A percentile compares a stretch with the other conserved stretches of the same genome.
Evolutionary conservation across 2,888 invertebrate genomes (phyloP).

Genomic region (Gryllus longicercus): DNA sequence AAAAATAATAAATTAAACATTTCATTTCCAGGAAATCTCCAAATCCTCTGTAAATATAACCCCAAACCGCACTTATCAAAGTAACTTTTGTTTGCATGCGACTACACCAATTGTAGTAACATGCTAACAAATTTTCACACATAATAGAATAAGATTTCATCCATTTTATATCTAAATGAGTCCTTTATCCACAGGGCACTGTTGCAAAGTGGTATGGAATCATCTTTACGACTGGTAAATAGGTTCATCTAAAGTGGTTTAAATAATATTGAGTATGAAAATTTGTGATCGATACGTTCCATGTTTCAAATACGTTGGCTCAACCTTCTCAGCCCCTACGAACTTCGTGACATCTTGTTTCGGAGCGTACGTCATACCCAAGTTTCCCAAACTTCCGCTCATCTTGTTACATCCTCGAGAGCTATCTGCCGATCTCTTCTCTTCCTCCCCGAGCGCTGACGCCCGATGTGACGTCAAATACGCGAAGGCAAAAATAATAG

Average conservation of each 20-base stretch:
- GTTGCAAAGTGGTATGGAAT: not conserved
- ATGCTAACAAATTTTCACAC: conserved; percentile 1
- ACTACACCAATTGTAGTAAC: not conserved
- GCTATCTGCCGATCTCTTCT: no score
- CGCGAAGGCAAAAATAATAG: no score
- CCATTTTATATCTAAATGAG: not conserved
- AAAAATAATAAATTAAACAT: not conserved
- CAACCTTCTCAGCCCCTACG: no score
- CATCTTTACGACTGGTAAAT: not conserved
- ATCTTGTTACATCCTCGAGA: no score
- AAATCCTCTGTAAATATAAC: not conserved
- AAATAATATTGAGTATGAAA: no score
- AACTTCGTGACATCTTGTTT: no score
- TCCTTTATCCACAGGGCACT: not conserved
- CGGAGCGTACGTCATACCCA: no score
- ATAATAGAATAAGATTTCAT: not conserved
- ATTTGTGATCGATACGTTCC: no score
- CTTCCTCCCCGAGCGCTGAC: no score
- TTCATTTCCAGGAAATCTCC: not conserved
- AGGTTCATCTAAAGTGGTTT: not conserved
- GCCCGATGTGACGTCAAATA: no score
- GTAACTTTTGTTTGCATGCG: not conserved
- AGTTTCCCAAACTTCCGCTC: no score
- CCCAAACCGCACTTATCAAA: not conserved
- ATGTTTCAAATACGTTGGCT: no score